These are phyloP conservation scores for Andrena haemorrhoa DNA, from an alignment of 2,888 invertebrate species.

Conservation along the genomic window DNA sequence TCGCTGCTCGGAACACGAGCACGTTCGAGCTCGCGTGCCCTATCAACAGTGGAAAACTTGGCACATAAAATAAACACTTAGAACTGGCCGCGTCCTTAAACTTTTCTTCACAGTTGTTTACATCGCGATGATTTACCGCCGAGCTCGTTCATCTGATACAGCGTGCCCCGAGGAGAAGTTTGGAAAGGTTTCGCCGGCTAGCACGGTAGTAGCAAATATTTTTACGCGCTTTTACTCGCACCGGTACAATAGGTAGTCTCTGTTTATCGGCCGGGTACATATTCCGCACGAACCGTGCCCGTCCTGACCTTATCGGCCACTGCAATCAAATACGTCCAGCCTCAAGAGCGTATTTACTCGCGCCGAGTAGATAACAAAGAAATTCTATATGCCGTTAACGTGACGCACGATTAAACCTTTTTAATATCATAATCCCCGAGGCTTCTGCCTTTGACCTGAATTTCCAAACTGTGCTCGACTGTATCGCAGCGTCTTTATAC, in stretches of 20 bases:
- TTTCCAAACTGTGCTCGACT: no score
- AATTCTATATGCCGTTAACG: not conserved
- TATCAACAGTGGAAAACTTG: not conserved
- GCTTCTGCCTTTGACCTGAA: not conserved
- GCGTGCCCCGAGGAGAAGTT: not conserved
- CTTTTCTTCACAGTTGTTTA: not conserved
- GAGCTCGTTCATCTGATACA: not conserved
- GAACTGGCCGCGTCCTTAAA: not conserved
- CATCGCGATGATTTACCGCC: not conserved
- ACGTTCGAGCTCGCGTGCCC: not conserved
- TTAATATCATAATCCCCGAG: not conserved
- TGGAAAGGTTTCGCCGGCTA: not conserved
- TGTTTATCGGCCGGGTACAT: conserved; percentile 27
- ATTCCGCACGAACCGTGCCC: conserved; percentile 2
- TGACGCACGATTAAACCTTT: not conserved
- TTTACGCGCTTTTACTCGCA: not conserved
- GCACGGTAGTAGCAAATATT: not conserved
- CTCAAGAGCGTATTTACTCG: conserved; percentile 40
- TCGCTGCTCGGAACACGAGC: conserved; percentile 24
- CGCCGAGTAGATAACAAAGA: conserved; percentile 27
- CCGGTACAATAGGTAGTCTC: not conserved
- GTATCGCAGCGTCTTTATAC: no score
- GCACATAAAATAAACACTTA: conserved; percentile 9
- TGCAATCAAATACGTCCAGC: conserved; percentile 35
- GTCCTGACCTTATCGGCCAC: conserved; percentile 25